Conservation (phyloP, 2,888 invertebrate species). For the Mechanitis mazaeus region DNA sequence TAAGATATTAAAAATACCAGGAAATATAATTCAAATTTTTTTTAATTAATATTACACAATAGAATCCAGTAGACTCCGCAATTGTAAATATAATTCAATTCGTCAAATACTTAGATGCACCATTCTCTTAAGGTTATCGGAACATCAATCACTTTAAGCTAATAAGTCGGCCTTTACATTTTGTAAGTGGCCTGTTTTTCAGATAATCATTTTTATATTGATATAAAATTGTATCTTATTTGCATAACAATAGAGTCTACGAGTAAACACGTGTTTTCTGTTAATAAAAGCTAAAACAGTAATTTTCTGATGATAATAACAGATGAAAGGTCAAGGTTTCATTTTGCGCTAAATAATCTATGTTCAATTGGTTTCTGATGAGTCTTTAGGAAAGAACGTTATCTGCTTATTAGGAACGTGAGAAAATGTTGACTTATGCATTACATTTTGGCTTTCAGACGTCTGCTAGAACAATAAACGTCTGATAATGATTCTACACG, state of each 20-base stretch:
- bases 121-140: slow-evolving; percentile 57
- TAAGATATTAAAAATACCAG: too few relatives aligned
- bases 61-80: slow-evolving; percentile 10
- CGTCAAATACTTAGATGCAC: slow-evolving; percentile 24
- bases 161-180: slow-evolving; percentile 54
- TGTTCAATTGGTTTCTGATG: slow-evolving; percentile 64
- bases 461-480: background rate
- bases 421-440: slow-evolving; percentile 25
- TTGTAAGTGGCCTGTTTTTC: slow-evolving; percentile 48
- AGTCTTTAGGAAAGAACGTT: slow-evolving; percentile 43
- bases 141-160: slow-evolving; percentile 53
- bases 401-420: slow-evolving; percentile 29
- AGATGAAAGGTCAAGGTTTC: slow-evolving; percentile 65
- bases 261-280: slow-evolving; percentile 36
- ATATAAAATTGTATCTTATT: slow-evolving; percentile 39
- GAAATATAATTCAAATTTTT: too few relatives aligned
- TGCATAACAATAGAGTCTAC: slow-evolving; percentile 40
- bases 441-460: background rate
- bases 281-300: slow-evolving; percentile 50
- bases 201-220: slow-evolving; percentile 44
- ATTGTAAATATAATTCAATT: slow-evolving; percentile 15
- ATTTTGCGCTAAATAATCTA: slow-evolving; percentile 58
- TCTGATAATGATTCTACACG: background rate
- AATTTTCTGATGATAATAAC: slow-evolving; percentile 50
- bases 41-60: background rate